A percentile compares a stretch with the other conserved stretches of the same genome.
Conservation (phyloP, 2,113 vertebrate genomes). For the Grammomys surdaster region DNA sequence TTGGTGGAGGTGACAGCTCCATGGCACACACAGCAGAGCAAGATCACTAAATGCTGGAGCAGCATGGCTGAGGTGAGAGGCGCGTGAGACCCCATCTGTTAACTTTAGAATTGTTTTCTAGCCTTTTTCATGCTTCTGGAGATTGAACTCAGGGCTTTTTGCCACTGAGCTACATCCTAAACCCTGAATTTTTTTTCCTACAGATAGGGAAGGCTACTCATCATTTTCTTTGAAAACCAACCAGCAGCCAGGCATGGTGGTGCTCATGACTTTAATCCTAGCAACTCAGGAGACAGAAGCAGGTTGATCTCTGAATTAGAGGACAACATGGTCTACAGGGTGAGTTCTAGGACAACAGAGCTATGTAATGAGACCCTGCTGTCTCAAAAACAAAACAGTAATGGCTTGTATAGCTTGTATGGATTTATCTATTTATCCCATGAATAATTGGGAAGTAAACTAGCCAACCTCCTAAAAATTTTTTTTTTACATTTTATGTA, state of each 20-base stretch:
- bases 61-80: not conserved
- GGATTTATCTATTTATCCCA: not conserved
- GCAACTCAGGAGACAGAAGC: not conserved
- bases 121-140: too few relatives aligned
- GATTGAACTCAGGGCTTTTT: not conserved
- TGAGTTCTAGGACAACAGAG: not conserved
- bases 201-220: not conserved
- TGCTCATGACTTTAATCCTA: not conserved
- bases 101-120: not conserved
- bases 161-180: not conserved
- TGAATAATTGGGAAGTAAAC: not conserved
- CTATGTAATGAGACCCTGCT: not conserved
- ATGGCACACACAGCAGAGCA: not conserved
- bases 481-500: too few relatives aligned
- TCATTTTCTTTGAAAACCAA: constrained; percentile 13
- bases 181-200: not conserved
- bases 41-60: not conserved
- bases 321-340: not conserved
- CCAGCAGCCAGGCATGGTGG: not conserved
- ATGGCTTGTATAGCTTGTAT: not conserved
- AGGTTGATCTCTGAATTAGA: not conserved
- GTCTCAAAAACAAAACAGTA: not conserved
- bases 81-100: not conserved
- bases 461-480: not conserved
- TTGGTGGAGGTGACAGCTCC: not conserved